phyloP scores from a whole-genome alignment of 1,140 invertebrate genomes.

The Drosophila yakuba region DNA sequence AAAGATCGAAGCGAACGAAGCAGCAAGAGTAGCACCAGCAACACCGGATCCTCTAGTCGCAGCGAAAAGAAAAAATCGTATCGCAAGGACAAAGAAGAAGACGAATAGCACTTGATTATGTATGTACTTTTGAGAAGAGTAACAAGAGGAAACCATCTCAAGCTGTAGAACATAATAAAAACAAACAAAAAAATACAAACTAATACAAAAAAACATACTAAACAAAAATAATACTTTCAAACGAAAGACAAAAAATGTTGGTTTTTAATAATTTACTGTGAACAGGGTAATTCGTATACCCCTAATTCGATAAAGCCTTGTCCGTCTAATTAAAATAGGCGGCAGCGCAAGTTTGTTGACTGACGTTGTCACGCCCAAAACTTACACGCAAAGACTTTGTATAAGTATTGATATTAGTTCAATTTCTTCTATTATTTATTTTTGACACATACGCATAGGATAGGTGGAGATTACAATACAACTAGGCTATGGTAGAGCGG shows the following conservation, averaged over 20 bases:
- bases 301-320: too few species aligned
- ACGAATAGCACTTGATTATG: constrained; percentile 85
- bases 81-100: constrained; percentile 87
- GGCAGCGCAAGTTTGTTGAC: too few species aligned
- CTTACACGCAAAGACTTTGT: constrained; percentile 1
- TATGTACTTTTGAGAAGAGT: constrained; percentile 55
- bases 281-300: too few species aligned
- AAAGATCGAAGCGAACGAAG: constrained; percentile 86
- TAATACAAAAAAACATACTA: neutral
- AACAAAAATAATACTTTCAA: constrained; percentile 46
- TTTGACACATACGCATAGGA: constrained; percentile 14
- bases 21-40: constrained; percentile 60
- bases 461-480: constrained; percentile 55
- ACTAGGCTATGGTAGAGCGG: constrained; percentile 45
- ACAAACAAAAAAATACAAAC: constrained; percentile 5
- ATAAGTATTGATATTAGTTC: constrained; percentile 50
- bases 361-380: too few species aligned
- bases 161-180: constrained; percentile 26
- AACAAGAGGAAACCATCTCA: constrained; percentile 23
- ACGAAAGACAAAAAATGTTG: constrained; percentile 6
- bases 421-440: constrained; percentile 32
- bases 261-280: too few species aligned
- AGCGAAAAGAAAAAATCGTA: constrained; percentile 88
- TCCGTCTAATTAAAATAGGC: too few species aligned
- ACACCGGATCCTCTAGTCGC: constrained; percentile 60